Evolutionary conservation across 2,113 vertebrate genomes (phyloP), one percentile per base, ranked within the genome.

Genomic region (Cyprinus carpio): DNA sequence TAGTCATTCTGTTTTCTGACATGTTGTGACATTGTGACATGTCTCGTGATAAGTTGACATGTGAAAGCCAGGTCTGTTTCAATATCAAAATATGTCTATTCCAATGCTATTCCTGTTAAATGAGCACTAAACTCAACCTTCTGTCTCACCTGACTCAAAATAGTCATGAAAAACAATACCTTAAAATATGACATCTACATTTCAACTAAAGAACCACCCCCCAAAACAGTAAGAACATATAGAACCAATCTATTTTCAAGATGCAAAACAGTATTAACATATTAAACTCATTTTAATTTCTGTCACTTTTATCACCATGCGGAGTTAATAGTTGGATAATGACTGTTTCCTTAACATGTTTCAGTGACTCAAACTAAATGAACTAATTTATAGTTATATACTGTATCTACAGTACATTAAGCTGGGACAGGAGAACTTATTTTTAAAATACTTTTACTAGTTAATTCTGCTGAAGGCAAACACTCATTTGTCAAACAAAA

Each of bases 11-110:
- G 34, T 80, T 80, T 80, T 27, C 23, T 23, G 77, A 62, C 37
- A 43, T 25, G 56, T 40, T 64, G 77, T 80, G 77, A 74, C 71
- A 74, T 5, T 25, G 37, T 74, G 15, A 23, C 71, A 80, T 4
- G 18, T 80, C 58, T 27, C 18, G 2, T 40, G 56, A 80, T 37
- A 27, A 43, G 56, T 43, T 79, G 77, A 79, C 77, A 43, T 43
- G 23, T 29, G 4, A 62, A 79, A 79, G 8, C n/a, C 37, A 3
- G 77, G 58, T 43, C 7, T 2, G 31, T 27, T 43, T 80, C 34
- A 80, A 46, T 64, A 43, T 1, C 13, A 1, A 62, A 18, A 3
- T 18, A 23, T 18, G 23, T 64, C n/a, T 62, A 62, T 40, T 37
- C 43, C 58, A 80, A 64, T 25, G 58, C 77, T 64, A 27, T 23